Evolutionary conservation across 1,140 invertebrate genomes (phyloP), one percentile per base, ranked within the genome.

Genomic region (Anagrus nilaparvatae): DNA sequence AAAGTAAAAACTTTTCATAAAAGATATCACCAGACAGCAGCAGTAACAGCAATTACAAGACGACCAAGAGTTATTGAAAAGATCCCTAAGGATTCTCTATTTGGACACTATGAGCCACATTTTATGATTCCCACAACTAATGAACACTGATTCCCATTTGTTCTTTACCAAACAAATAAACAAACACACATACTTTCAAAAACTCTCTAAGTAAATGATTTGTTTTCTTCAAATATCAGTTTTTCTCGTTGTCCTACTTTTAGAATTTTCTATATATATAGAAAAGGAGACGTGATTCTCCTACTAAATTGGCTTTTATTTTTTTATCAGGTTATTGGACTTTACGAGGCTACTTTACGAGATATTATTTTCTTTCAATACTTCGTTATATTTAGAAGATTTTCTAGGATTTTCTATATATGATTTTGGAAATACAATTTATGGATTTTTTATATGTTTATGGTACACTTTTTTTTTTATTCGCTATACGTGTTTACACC

Each of bases 61-160:
- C 61, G 55, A 61, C 59, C 58, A 61, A 64, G 59, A 65, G 58
- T 65, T 65, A 67, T 67, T 65, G 64, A 65, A 67, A 67, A 65
- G 58, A 62, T 63, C 55, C 63, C 63, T 49, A 56, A 36, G n/a
- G n/a, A n/a, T n/a, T n/a, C n/a, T n/a, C n/a, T n/a, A n/a, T n/a
- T n/a, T n/a, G 58, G 61, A 50, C 49, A 28, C 28, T 6, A 50
- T 54, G 50, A 46, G 31, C 51, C 52, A 49, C 48, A 45, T 30
- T 43, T 56, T 52, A 56, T 52, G 54, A 53, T 52, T 54, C 53
- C 44, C 53, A 51, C 50, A 51, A 38, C 54, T 65, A 67, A 67
- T 67, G 59, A 67, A 65, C 63, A 67, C 61, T 65, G 61, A 65
- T 67, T 65, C 61, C 57, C 53, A 54, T 60, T 60, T n/a, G n/a